Evolutionary conservation across 2,113 vertebrate genomes (phyloP).

Genomic region (Felis catus): F.catus_Fca126_mat1.0 CM031423.1:74667001-74667500

Average conservation of each 20-base stretch:
- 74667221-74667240: conserved; percentile 29
- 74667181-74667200: background rate
- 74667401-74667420: conserved; percentile 49
- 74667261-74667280: conserved; percentile 49
- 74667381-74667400: conserved; percentile 54
- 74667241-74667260: conserved; percentile 34
- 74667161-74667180: background rate
- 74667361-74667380: conserved; percentile 66
- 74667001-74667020: background rate
- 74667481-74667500: background rate
- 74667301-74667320: conserved; percentile 38
- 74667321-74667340: conserved; percentile 57
- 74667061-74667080: background rate
- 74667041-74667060: conserved; percentile 18
- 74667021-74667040: conserved; percentile 5
- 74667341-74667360: conserved; percentile 61
- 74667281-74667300: conserved; percentile 45
- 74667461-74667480: background rate
- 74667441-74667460: conserved; percentile 48
- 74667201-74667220: background rate
- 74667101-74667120: background rate
- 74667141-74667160: conserved; percentile 15
- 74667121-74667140: background rate
- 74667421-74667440: conserved; percentile 52
- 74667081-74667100: background rate